These are phyloP conservation scores for Rhodinocichla rosea DNA, from an alignment of 2,113 vertebrate species.

Conservation along the genomic window DNA sequence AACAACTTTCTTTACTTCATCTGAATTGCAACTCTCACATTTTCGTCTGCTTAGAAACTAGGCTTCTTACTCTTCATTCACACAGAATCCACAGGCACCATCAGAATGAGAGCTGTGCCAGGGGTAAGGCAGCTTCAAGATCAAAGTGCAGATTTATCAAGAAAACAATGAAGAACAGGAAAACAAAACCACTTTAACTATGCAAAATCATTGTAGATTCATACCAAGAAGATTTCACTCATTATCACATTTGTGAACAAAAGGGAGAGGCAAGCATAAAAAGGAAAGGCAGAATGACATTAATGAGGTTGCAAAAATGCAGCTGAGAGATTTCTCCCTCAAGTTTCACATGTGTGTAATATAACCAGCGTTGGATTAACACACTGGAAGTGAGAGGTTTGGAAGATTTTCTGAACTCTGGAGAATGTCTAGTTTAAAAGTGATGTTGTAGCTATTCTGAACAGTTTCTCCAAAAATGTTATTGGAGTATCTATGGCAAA, in stretches of 20 bases:
- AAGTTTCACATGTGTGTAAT: neutral
- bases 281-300: neutral
- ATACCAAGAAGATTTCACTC: conserved; percentile 12
- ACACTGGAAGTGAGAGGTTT: neutral
- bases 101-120: neutral
- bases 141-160: conserved; percentile 41
- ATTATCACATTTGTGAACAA: neutral
- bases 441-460: neutral
- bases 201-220: neutral
- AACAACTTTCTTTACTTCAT: neutral
- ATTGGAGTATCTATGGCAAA: neutral
- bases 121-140: conserved; percentile 1
- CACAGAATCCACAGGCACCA: neutral
- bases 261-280: neutral
- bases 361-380: neutral
- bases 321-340: neutral
- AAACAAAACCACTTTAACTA: neutral
- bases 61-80: neutral
- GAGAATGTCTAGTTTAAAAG: neutral
- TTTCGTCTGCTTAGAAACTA: neutral
- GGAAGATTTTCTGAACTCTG: neutral
- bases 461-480: neutral
- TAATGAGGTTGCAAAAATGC: neutral
- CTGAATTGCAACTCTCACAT: neutral
- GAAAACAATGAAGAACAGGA: conserved; percentile 22